These are phyloP conservation scores for Polyommatus iphigenia DNA, from an alignment of 2,888 invertebrate species.

Conservation along the genomic window DNA sequence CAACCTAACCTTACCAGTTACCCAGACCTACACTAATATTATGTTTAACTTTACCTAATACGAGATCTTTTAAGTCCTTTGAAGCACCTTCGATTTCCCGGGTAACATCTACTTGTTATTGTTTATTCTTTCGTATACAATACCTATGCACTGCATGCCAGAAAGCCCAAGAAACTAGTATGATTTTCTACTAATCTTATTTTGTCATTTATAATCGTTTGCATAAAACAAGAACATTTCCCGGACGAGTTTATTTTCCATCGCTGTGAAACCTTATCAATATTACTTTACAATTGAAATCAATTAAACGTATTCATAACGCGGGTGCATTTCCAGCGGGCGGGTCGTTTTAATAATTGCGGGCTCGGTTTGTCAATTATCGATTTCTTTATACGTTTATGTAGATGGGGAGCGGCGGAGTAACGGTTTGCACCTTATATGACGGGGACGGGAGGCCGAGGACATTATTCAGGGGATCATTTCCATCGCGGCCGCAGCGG, in stretches of 20 bases:
- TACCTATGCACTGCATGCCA: too few species aligned
- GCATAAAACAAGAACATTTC: background rate
- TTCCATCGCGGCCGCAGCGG: conserved; percentile 73
- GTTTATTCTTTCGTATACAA: too few species aligned
- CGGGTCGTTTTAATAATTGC: conserved; percentile 32
- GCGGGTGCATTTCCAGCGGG: background rate
- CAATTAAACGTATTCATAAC: conserved; percentile 1
- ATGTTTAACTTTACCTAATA: too few species aligned
- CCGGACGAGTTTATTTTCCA: background rate
- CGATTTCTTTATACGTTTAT: conserved; percentile 52
- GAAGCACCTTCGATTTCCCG: too few species aligned
- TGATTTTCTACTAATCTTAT: background rate
- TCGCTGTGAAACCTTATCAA: background rate
- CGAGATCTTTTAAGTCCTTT: too few species aligned
- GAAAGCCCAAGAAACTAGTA: background rate
- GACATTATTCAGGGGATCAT: conserved; percentile 79
- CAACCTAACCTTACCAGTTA: too few species aligned
- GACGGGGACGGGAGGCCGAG: conserved; percentile 67
- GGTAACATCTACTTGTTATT: background rate
- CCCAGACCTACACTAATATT: too few species aligned
- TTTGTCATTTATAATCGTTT: background rate
- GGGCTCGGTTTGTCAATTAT: conserved; percentile 43
- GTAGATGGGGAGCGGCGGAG: conserved; percentile 61
- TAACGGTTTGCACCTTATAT: conserved; percentile 76
- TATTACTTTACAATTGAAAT: conserved; percentile 17